These are phyloP conservation scores for Agrotis ipsilon DNA, from an alignment of 2,888 invertebrate genomes.

Conservation along the genomic window DNA sequence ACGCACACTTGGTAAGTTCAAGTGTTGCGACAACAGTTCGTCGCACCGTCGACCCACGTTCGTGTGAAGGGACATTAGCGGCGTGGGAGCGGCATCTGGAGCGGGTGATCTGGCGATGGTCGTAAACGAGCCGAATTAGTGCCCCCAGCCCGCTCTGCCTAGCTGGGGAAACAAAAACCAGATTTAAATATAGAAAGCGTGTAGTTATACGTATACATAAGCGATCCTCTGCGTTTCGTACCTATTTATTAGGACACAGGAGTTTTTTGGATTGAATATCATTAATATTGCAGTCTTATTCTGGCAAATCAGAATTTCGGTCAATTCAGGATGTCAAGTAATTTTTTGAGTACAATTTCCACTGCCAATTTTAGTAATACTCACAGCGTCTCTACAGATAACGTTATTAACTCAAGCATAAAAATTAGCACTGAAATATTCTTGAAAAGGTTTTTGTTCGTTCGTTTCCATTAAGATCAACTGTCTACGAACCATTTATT, in stretches of 20 bases:
- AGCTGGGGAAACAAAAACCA: constrained; percentile 84
- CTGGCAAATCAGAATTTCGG: too few relatives aligned
- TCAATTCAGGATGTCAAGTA: too few relatives aligned
- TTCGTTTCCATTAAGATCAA: too few relatives aligned
- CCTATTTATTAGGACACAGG: background rate
- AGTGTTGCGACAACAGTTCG: constrained; percentile 53
- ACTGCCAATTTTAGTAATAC: too few relatives aligned
- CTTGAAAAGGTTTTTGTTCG: too few relatives aligned
- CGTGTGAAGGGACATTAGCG: constrained; percentile 77
- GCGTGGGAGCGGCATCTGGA: constrained; percentile 88
- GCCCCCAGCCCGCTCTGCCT: constrained; percentile 74
- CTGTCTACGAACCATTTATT: too few relatives aligned
- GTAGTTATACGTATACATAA: constrained; percentile 51
- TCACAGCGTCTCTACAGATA: too few relatives aligned
- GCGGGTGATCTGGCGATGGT: constrained; percentile 80
- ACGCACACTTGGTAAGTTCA: constrained; percentile 27
- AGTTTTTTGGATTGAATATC: background rate
- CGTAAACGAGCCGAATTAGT: constrained; percentile 89
- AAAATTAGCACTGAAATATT: too few relatives aligned
- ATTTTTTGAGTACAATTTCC: too few relatives aligned
- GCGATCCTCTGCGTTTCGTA: constrained; percentile 57
- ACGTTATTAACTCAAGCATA: too few relatives aligned
- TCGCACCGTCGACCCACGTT: constrained; percentile 65
- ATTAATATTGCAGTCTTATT: too few relatives aligned
- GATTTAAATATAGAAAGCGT: constrained; percentile 80